These are phyloP conservation scores for Sanderia malayensis DNA, from an alignment of 30 jellyfish, hydroid and myxozoan species.

Conservation along the genomic window DNA sequence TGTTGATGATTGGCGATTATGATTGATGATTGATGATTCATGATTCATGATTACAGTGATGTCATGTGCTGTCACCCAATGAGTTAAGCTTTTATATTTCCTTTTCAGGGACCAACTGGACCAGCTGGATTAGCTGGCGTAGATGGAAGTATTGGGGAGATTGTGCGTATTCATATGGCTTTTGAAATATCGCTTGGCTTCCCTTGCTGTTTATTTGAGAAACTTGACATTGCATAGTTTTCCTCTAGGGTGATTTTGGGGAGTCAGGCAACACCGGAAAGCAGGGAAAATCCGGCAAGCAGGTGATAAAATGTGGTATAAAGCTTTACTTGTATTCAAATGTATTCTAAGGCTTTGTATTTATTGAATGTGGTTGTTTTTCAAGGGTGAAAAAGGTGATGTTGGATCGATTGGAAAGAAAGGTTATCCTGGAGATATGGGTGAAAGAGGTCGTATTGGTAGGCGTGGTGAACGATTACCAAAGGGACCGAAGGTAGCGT, in stretches of 20 bases:
- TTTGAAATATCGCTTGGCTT: no score
- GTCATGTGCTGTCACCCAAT: no score
- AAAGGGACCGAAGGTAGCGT: constrained; percentile 28
- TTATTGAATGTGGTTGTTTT: background rate
- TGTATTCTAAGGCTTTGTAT: background rate
- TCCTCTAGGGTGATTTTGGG: constrained; percentile 16
- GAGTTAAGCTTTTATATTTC: no score
- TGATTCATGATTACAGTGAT: no score
- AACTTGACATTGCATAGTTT: no score
- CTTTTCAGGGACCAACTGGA: constrained; percentile 20
- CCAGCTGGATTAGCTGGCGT: constrained; percentile 14
- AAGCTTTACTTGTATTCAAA: background rate
- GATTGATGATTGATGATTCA: no score
- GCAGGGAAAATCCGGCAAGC: background rate
- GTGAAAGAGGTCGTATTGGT: constrained; percentile 33
- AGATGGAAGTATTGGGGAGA: constrained; percentile 16
- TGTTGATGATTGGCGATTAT: background rate
- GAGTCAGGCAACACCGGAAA: background rate
- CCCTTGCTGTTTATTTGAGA: no score
- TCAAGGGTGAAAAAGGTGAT: constrained; percentile 6
- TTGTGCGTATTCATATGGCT: constrained; percentile 1
- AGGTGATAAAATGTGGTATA: background rate
- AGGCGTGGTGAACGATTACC: constrained; percentile 15
- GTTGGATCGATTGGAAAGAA: constrained; percentile 2
- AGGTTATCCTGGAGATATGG: constrained; percentile 25